Conservation (phyloP, 2,888 invertebrate species). For the Eupithecia inturbata region DNA sequence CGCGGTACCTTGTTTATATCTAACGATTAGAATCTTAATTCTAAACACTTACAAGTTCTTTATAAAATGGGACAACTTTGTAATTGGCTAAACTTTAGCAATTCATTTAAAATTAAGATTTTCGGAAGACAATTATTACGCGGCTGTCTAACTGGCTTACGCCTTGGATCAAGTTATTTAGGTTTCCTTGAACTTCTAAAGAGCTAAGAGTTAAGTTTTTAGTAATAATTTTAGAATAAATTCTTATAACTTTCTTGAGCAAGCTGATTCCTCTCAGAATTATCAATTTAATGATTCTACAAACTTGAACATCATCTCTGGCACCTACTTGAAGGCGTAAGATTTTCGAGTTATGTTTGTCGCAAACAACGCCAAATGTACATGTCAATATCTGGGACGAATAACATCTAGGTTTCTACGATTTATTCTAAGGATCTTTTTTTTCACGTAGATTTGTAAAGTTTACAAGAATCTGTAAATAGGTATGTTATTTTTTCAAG, state of each 20-base stretch:
- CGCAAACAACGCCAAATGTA: background rate
- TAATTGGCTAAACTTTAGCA: background rate
- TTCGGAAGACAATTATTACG: background rate
- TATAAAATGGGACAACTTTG: background rate
- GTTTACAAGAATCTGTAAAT: too few species aligned
- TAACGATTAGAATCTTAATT: background rate
- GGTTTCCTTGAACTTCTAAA: background rate
- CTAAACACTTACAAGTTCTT: background rate
- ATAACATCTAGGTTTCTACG: too few species aligned
- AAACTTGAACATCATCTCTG: too few species aligned
- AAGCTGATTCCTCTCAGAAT: too few species aligned
- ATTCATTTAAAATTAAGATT: background rate
- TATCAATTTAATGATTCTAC: too few species aligned
- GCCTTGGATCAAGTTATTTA: background rate
- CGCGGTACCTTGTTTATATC: background rate
- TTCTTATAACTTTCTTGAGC: background rate
- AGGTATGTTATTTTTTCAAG: too few species aligned
- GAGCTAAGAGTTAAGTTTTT: background rate
- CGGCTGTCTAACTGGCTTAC: background rate
- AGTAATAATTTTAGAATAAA: background rate
- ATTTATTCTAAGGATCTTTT: too few species aligned
- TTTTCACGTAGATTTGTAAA: too few species aligned
- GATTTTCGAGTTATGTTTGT: background rate
- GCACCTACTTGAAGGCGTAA: too few species aligned
- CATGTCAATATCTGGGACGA: background rate